Evolutionary conservation across 2,797 vertebrate species (phyloP), one percentile per base, ranked within the genome.

Genomic region (Fistularia tabacaria): DNA sequence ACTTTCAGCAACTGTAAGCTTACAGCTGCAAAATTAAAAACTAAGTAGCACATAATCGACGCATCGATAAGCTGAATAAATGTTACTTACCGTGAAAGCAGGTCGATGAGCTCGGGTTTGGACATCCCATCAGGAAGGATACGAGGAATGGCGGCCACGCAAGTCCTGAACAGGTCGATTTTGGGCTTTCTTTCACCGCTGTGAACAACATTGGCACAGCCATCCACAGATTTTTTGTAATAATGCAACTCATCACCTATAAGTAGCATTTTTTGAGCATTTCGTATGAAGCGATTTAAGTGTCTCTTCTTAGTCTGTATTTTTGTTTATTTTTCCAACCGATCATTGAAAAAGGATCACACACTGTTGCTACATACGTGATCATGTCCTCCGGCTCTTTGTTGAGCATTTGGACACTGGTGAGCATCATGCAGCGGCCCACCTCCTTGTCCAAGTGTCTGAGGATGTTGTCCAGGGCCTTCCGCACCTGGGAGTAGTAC

Each of bases 361-460:
- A 42, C 41, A 10, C 50, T 46, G 38, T 7, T 55, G 43, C 11
- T 49, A 74, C 76, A 9, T 75, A 87, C 83, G 85, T 89, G 73
- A 99, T 99, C 97, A 99, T 98, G 84, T 99, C 97, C 83, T 99
- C 97, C 0, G 97, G 96, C 69, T 99, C 97, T 87, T 99, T 99
- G 89, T 98, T 99, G 66, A 99, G 90, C 95, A 98, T 98, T 86
- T 98, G 97, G 55, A 94, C 92, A 0, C 96, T 98, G 61, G 95
- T 99, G 54, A 99, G 90, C 96, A 99, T 99, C 97, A 99, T 99
- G 81, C 95, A 98, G 11, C 97, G 93, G 6, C 97, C 97, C 62
- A 99, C 97, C 86, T 99, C 97, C 81, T 99, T 99, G 87, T 99
- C 97, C 64, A 99, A 89, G 77, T 99, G 97, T 61, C 97, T 91